Base-by-base conservation (phyloP, 2,888 invertebrate genomes). In the Cheiracanthium punctorium region DNA sequence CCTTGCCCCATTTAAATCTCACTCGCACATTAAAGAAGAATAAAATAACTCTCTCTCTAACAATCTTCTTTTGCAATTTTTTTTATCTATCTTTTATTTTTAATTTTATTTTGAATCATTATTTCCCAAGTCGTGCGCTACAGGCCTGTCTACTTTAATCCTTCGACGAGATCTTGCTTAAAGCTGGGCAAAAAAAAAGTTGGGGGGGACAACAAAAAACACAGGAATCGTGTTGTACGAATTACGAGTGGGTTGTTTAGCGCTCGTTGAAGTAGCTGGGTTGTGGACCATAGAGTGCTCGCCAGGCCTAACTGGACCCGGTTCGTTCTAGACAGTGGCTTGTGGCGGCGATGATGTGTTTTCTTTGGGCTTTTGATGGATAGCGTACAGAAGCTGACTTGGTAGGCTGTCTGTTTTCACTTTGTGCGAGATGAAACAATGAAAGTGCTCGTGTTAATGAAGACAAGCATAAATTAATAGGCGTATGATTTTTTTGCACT, bases 1-100 rank as follows among this genome's bases (percentile, higher is more conserved):
- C 84, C 84, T 85, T 85, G 84, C 79, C 84, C 84, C 79, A 79
- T 79, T 85, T 85, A 74, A 79, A 79, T 85, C 79, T 64, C 74
- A 33, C 33, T 37, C 37, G 69, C 37, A 14, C 48, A 29, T 65
- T 76, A 20, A 79, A 84, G 48, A 77, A 37, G 17, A 41, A 43
- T 30, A 20, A 48, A 48, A 52, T 20, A 67, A 75, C 75, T 58
- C 79, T 74, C 37, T 69, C 76, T 43, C 29, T 69, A 32, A 69
- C 37, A 37, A 37, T 69, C 37, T 33, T 69, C 69, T 69, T 37
- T 41, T 37, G 43, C 29, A 43, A 33, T 71, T 37, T 70, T 37
- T 32, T 14, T 14, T 41, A 41, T 33, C 1, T 17, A 24, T n/a
- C n/a, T n/a, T n/a, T n/a, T n/a, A n/a, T 64, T 80, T 58, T 64